Conservation (phyloP, 2,888 invertebrate genomes). For the Dascillus cervinus region DNA sequence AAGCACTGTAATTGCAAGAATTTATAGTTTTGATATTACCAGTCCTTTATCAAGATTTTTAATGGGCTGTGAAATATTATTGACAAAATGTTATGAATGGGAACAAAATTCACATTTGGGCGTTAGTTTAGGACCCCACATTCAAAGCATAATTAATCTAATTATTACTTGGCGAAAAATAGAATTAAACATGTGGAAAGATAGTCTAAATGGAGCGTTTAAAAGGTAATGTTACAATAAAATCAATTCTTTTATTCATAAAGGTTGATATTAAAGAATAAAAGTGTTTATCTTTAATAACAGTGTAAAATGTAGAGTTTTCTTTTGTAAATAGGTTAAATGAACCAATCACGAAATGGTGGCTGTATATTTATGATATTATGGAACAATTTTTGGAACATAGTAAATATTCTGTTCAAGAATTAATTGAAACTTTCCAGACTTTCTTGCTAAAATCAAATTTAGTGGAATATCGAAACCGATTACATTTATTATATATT, state of each 20-base stretch:
- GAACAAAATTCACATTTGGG: slow-evolving; percentile 82
- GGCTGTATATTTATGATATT: slow-evolving; percentile 79
- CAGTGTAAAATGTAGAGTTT: slow-evolving; percentile 10
- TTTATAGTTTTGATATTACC: slow-evolving; percentile 64
- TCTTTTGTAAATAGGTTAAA: slow-evolving; percentile 54
- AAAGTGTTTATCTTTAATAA: too few species aligned
- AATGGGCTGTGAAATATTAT: slow-evolving; percentile 81
- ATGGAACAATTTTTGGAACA: slow-evolving; percentile 53
- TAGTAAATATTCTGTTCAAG: slow-evolving; percentile 30
- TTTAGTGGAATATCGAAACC: slow-evolving; percentile 73
- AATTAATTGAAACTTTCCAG: slow-evolving; percentile 55
- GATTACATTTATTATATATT: slow-evolving; percentile 68
- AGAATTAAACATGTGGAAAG: slow-evolving; percentile 84
- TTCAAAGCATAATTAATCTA: slow-evolving; percentile 67
- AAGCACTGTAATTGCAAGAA: slow-evolving; percentile 55
- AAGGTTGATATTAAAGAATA: too few species aligned
- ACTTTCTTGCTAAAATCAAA: slow-evolving; percentile 78
- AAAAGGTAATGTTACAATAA: slow-evolving; percentile 43
- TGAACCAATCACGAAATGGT: slow-evolving; percentile 72
- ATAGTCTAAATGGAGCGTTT: slow-evolving; percentile 63
- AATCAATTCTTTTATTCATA: too few species aligned
- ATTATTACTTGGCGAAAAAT: slow-evolving; percentile 87
- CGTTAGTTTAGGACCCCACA: slow-evolving; percentile 69
- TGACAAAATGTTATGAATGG: slow-evolving; percentile 85
- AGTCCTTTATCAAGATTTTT: slow-evolving; percentile 83